Conservation (phyloP, 2,888 invertebrate genomes). For the Subacronicta megacephala region DNA sequence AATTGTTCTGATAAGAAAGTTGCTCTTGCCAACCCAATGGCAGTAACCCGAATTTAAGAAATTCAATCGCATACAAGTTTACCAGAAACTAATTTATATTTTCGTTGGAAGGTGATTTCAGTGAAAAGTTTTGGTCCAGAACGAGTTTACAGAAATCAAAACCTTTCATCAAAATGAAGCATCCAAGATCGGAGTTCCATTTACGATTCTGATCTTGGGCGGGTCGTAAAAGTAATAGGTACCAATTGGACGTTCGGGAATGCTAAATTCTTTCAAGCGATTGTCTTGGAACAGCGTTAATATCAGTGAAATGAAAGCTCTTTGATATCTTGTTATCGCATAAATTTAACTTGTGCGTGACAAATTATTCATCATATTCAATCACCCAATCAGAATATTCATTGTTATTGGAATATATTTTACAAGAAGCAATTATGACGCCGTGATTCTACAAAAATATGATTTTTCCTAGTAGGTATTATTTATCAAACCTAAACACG, state of each 20-base stretch:
- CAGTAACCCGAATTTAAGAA: slow-evolving; percentile 61
- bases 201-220: slow-evolving; percentile 53
- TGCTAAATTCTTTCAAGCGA: slow-evolving; percentile 47
- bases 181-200: slow-evolving; percentile 52
- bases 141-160: slow-evolving; percentile 55
- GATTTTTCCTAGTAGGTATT: background rate
- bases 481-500: background rate
- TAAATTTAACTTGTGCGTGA: slow-evolving; percentile 30
- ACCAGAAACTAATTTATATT: slow-evolving; percentile 57
- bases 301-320: slow-evolving; percentile 38
- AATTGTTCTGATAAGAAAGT: slow-evolving; percentile 41
- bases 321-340: slow-evolving; percentile 34
- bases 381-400: slow-evolving; percentile 22
- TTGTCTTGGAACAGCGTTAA: slow-evolving; percentile 40
- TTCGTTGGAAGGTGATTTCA: slow-evolving; percentile 43
- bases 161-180: slow-evolving; percentile 52
- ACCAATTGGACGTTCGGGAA: slow-evolving; percentile 52
- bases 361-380: slow-evolving; percentile 28
- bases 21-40: slow-evolving; percentile 44
- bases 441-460: slow-evolving; percentile 1
- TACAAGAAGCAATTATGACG: slow-evolving; percentile 6
- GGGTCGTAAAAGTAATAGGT: slow-evolving; percentile 55
- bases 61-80: slow-evolving; percentile 64
- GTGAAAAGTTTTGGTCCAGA: slow-evolving; percentile 36
- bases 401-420: background rate